Evolutionary conservation across 2,797 vertebrate species (phyloP), one percentile per base, ranked within the genome.

Genomic region (Eidolon dupreanum): DNA sequence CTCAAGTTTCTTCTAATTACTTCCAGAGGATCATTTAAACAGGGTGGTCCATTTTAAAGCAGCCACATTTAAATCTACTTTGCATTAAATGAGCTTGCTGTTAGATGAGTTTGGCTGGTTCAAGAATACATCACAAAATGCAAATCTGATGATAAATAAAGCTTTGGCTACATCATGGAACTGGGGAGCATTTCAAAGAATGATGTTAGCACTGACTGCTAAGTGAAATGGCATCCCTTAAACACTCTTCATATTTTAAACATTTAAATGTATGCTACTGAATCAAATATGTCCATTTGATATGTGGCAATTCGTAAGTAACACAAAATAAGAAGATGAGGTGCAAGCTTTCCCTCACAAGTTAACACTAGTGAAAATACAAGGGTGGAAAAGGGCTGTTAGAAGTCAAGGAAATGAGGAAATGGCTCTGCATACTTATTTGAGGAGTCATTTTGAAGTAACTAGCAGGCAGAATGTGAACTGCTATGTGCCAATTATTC

Each of bases 131-230:
- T 97, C 97, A 93, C 86, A 87, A 96, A 83, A 97, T 97, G 97
- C 95, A 97, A 97, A 98, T 97, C 74, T 84, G 95, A 90, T 93
- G 96, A 97, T 96, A 97, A 96, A 95, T 95, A 96, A 97, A 97
- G 95, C 95, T 93, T 94, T 97, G 96, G 96, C 96, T 95, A 94
- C 93, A 94, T 93, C 71, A 83, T 38, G 43, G 90, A 95, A 95
- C 95, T 55, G 92, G 93, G 65, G 90, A 97, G 41, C 96, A 83
- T 97, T 97, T 95, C 88, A 95, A 61, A 95, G 96, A 90, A 75
- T 81, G 92, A 98, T 97, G 97, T 95, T 95, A 90, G 55, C 82
- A 2, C 95, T 92, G 94, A 96, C 95, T 97, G 90, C 94, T 95
- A 77, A 96, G 92, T 89, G 90, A 95, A 95, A 97, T 93, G 94